A percentile compares a stretch with the other conserved stretches of the same genome.
Evolutionary conservation across 1,140 invertebrate species (phyloP).

Genomic region (Papilio machaon): DNA sequence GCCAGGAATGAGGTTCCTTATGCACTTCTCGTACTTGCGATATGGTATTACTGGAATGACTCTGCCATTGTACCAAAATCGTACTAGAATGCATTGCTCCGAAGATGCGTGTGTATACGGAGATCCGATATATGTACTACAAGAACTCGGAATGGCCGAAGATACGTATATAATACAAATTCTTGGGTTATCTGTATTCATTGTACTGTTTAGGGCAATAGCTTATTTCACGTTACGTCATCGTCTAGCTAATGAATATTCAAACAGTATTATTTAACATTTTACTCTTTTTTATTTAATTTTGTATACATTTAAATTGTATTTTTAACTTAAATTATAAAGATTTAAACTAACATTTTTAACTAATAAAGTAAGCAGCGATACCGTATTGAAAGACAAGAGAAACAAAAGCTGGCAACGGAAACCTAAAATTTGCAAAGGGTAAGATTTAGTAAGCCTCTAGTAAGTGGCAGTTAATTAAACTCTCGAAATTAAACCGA

Average conservation of each 20-base stretch:
- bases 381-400: background rate
- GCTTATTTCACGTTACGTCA: slow-evolving; percentile 1
- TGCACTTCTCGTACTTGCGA: slow-evolving; percentile 14
- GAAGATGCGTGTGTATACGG: slow-evolving; percentile 10
- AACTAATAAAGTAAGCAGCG: background rate
- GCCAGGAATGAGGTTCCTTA: slow-evolving; percentile 27
- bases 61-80: slow-evolving; percentile 28
- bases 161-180: background rate
- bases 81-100: slow-evolving; percentile 22
- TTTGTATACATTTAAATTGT: background rate
- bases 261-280: slow-evolving; percentile 10
- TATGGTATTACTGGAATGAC: slow-evolving; percentile 27
- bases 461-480: slow-evolving; percentile 5
- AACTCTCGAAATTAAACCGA: slow-evolving; percentile 15
- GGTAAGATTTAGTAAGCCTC: slow-evolving; percentile 9
- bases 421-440: slow-evolving; percentile 10
- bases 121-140: slow-evolving; percentile 10
- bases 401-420: background rate
- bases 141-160: slow-evolving; percentile 20
- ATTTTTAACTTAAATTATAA: background rate
- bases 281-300: background rate
- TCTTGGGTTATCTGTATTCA: background rate
- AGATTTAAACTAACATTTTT: background rate
- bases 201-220: slow-evolving; percentile 9
- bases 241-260: slow-evolving; percentile 10